A percentile compares a stretch with the other conserved stretches of the same genome.
phyloP scores from a whole-genome alignment of 2,888 invertebrate genomes.

The Bedellia somnulentella region DNA sequence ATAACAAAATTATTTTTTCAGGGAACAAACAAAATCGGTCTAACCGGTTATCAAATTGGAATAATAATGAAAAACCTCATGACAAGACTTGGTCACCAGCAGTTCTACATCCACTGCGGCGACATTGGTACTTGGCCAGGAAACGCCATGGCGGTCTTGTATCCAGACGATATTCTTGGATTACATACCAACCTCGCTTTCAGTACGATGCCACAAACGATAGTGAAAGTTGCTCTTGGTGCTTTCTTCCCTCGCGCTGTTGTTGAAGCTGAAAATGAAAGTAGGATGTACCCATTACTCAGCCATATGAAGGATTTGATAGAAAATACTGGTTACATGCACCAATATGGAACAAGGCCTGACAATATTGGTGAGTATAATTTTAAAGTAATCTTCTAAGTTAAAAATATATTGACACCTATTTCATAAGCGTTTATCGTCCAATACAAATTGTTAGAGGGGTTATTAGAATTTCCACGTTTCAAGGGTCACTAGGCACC shows the following conservation, averaged over 20 bases:
- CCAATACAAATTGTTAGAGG: too few relatives aligned
- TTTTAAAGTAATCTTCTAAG: too few relatives aligned
- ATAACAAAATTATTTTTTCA: too few relatives aligned
- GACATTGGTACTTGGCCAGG: slow-evolving; percentile 67
- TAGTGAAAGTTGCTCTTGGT: slow-evolving; percentile 22
- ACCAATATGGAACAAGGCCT: slow-evolving; percentile 72
- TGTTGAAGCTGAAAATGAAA: slow-evolving; percentile 25
- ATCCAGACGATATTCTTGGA: slow-evolving; percentile 39
- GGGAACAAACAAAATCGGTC: slow-evolving; percentile 46
- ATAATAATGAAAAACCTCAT: slow-evolving; percentile 62
- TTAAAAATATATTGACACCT: too few relatives aligned
- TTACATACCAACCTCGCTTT: slow-evolving; percentile 60
- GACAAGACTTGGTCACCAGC: slow-evolving; percentile 56
- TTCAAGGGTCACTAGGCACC: too few relatives aligned
- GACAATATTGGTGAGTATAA: slow-evolving; percentile 64
- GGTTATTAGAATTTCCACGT: too few relatives aligned
- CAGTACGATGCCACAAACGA: slow-evolving; percentile 9
- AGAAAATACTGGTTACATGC: slow-evolving; percentile 52
- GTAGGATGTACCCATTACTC: slow-evolving; percentile 33
- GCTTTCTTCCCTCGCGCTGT: slow-evolving; percentile 33
- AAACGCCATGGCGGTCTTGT: slow-evolving; percentile 50
- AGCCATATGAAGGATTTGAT: slow-evolving; percentile 9
- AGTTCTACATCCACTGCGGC: slow-evolving; percentile 66
- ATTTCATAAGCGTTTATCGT: too few relatives aligned
- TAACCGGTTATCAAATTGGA: slow-evolving; percentile 43